Conservation (phyloP, 2,797 vertebrate species). For the Numenius phaeopus region DNA sequence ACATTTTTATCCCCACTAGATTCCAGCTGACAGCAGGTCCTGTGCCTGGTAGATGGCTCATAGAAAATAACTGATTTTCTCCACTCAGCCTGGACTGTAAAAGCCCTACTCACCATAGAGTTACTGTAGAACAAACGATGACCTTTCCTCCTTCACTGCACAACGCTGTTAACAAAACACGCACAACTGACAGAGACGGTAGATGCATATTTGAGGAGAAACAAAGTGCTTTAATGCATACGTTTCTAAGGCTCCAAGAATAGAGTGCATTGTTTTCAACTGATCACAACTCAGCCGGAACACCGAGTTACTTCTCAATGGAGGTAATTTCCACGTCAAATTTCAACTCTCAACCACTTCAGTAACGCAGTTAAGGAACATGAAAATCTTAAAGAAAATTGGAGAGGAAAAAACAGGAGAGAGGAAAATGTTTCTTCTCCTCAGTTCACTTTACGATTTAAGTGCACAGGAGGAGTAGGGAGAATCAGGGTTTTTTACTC, state of each 20-base stretch:
- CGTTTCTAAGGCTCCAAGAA: background rate
- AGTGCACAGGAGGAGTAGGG: background rate
- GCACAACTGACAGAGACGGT: background rate
- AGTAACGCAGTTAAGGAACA: background rate
- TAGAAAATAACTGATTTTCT: background rate
- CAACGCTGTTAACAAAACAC: background rate
- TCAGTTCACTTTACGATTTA: background rate
- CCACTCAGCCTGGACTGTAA: background rate
- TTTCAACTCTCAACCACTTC: background rate
- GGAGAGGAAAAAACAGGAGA: background rate
- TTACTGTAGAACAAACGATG: background rate
- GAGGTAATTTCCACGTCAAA: background rate
- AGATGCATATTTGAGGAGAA: background rate
- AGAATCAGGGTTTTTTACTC: background rate
- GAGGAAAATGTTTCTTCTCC: background rate
- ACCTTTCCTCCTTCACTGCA: background rate
- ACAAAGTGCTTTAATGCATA: background rate
- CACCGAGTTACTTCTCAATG: background rate
- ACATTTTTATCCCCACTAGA: background rate
- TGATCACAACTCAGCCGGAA: background rate
- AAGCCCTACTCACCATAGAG: background rate
- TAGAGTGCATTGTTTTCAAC: background rate
- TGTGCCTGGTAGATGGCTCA: rapidly evolving
- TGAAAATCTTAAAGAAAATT: background rate
- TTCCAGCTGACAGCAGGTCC: background rate